phyloP scores from a whole-genome alignment of 2,113 vertebrate species.

The Indicator indicator region DNA sequence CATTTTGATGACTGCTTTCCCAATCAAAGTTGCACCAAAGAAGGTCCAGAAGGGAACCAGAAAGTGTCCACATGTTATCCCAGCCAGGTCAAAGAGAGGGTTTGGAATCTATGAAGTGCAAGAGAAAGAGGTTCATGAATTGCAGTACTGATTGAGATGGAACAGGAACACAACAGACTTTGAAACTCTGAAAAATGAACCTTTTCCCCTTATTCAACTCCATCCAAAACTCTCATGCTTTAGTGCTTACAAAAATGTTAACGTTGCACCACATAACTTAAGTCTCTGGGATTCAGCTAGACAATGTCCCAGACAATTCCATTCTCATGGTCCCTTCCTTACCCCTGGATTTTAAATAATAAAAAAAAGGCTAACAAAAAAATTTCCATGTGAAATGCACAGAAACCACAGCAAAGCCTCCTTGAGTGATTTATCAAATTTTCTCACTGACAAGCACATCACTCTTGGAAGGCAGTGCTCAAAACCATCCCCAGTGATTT shows the following conservation, averaged over 20 bases:
- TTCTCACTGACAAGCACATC: slow-evolving; percentile 54
- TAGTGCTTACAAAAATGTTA: neutral
- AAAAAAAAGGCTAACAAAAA: neutral
- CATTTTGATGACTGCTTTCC: slow-evolving; percentile 99
- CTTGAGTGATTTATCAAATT: slow-evolving; percentile 56
- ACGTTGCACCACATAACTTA: slow-evolving; percentile 29
- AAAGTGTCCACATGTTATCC: slow-evolving; percentile 90
- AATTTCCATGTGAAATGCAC: slow-evolving; percentile 62
- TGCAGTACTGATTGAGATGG: neutral
- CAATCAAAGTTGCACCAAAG: slow-evolving; percentile 94
- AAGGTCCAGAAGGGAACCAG: slow-evolving; percentile 97
- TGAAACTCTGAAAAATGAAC: neutral
- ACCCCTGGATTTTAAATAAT: slow-evolving; percentile 57
- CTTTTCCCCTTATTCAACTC: neutral
- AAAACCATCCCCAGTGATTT: slow-evolving; percentile 20
- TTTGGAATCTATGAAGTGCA: slow-evolving; percentile 83
- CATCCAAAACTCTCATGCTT: neutral
- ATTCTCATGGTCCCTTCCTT: slow-evolving; percentile 55
- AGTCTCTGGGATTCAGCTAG: slow-evolving; percentile 48
- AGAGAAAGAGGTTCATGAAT: neutral
- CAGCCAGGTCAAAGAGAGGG: slow-evolving; percentile 95
- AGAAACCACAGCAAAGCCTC: slow-evolving; percentile 70
- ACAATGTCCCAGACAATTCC: slow-evolving; percentile 68
- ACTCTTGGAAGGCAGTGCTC: slow-evolving; percentile 22
- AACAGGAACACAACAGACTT: neutral